Evolutionary conservation across 2,888 invertebrate genomes (phyloP), one percentile per base, ranked within the genome.

Genomic region (Resseliella maxima): DNA sequence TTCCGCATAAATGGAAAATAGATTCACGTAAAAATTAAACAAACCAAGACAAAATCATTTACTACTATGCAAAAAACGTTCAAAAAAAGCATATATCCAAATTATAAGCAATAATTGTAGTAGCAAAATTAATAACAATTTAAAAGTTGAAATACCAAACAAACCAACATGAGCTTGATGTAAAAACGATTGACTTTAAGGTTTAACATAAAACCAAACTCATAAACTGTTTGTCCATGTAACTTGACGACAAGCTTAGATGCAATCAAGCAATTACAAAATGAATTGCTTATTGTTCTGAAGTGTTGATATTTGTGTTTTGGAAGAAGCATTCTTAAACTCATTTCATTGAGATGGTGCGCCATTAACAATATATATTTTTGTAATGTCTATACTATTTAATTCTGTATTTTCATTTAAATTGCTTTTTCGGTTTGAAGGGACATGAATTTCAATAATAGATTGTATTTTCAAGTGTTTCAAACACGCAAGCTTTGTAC

Each of bases 91-190:
- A 72, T 72, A 72, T 72, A 72, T 72, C 72, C 72, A 72, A 35
- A 72, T 72, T 15, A 72, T 72, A 72, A 72, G 72, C 72, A 72
- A 72, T 72, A 72, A 72, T 72, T 72, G 72, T 72, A 31, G 72
- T 72, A 31, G 72, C 24, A 59, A n/a, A 59, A n/a, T 6, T 59
- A n/a, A 72, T 72, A 31, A 72, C 72, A 72, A 72, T 31, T 72
- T 35, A 31, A 24, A 72, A 3, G 18, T 31, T 72, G 12, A 72
- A 72, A 72, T 15, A 72, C 31, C 72, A 35, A 72, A 72, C 72
- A 72, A n/a, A 31, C 72, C 31, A 72, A 72, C 31, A 72, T 72
- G 72, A 72, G 72, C 72, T 72, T 72, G 72, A 72, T 72, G 72
- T 72, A 72, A 72, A 59, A 50, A 41, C 41, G 72, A n/a, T 59